These are phyloP conservation scores for Sarcophilus harrisii DNA, from an alignment of 2,797 vertebrate genomes.

Conservation along the genomic window DNA sequence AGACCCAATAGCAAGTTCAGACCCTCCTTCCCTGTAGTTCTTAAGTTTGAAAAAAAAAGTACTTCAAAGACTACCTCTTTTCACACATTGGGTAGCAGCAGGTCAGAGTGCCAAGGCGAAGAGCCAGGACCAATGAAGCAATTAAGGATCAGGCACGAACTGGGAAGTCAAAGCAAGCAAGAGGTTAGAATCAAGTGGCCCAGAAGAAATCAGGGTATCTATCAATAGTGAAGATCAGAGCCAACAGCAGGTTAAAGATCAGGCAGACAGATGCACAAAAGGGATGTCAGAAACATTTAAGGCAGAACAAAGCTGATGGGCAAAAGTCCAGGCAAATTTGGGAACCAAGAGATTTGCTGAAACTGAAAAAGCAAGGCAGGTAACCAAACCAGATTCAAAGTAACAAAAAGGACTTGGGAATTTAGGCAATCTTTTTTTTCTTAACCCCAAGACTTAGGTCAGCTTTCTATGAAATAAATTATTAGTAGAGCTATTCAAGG, in stretches of 20 bases:
- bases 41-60: background rate
- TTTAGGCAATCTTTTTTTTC: background rate
- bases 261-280: background rate
- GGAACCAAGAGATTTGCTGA: background rate
- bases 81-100: background rate
- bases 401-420: background rate
- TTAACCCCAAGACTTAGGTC: constrained; percentile 9
- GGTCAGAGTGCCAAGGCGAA: background rate
- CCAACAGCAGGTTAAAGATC: background rate
- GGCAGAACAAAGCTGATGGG: background rate
- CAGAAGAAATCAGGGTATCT: background rate
- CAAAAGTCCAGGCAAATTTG: constrained; percentile 4
- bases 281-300: background rate
- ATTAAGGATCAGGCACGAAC: background rate
- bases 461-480: background rate
- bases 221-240: background rate
- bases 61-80: background rate
- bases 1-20: background rate
- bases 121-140: background rate
- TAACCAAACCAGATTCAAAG: background rate
- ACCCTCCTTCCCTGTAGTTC: background rate
- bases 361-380: background rate
- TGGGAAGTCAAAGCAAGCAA: background rate
- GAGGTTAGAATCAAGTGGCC: background rate
- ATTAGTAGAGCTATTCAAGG: background rate